phyloP scores from a whole-genome alignment of 2,888 invertebrate species.

The Laothoe populi region DNA sequence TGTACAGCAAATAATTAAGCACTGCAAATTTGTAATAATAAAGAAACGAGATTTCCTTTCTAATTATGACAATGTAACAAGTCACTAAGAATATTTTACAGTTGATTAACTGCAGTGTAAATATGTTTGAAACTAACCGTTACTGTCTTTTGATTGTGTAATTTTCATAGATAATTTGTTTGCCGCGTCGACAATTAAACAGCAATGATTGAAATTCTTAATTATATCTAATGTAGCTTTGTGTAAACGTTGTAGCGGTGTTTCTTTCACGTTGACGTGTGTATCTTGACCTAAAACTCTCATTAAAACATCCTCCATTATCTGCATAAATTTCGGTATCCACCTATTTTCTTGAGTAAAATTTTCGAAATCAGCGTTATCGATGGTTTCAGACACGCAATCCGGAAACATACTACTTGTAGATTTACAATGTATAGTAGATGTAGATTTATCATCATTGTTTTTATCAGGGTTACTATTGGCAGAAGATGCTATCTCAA shows the following conservation, averaged over 20 bases:
- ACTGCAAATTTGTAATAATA: too few species aligned
- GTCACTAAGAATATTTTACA: too few species aligned
- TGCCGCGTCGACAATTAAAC: conserved; percentile 54
- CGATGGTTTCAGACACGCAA: conserved; percentile 58
- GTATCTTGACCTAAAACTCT: conserved; percentile 59
- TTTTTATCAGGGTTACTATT: not conserved
- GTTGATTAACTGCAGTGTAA: too few species aligned
- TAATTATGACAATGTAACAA: too few species aligned
- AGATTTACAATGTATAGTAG: not conserved
- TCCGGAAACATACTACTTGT: not conserved
- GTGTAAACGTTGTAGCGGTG: conserved; percentile 65
- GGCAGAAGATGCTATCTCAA: not conserved
- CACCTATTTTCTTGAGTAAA: conserved; percentile 68
- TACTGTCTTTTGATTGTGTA: conserved; percentile 52
- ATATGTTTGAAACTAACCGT: conserved; percentile 51
- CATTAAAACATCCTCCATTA: conserved; percentile 72
- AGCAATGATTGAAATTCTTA: conserved; percentile 49
- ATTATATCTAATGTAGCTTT: conserved; percentile 66
- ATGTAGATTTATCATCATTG: not conserved
- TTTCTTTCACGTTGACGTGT: conserved; percentile 39
- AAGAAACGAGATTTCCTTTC: too few species aligned
- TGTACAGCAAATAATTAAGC: too few species aligned
- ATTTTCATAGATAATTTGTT: conserved; percentile 56
- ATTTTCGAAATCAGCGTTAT: conserved; percentile 56
- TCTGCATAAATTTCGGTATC: conserved; percentile 69